Percentiles rank a stretch among this genome's conserved stretches.
These are phyloP conservation scores for Pachyrhynchus sulphureomaculatus DNA, from an alignment of 1,140 invertebrate genomes.

Conservation along the genomic window DNA sequence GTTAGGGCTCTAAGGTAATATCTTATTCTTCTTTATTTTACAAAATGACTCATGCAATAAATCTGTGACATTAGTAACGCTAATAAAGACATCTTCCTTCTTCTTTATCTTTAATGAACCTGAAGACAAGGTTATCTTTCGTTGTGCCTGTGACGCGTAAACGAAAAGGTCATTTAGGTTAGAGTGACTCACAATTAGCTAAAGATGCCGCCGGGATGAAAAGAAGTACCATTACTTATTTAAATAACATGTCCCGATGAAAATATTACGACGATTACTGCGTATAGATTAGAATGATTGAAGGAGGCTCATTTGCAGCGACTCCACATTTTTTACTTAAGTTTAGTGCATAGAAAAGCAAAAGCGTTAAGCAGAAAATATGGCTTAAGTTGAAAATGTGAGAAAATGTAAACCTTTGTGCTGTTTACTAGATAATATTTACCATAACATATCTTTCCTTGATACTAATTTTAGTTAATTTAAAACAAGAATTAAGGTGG, in stretches of 20 bases:
- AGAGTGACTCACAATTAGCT: constrained; percentile 26
- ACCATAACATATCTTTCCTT: no score
- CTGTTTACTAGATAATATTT: no score
- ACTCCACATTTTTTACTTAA: no score
- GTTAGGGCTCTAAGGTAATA: no score
- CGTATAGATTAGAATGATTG: not conserved
- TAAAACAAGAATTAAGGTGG: no score
- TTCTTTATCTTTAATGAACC: constrained; percentile 10
- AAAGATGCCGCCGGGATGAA: constrained; percentile 20
- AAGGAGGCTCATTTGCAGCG: no score
- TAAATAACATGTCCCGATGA: constrained; percentile 9
- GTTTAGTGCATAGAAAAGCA: no score
- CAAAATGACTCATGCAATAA: not conserved
- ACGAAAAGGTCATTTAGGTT: constrained; percentile 14
- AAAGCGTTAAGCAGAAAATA: no score
- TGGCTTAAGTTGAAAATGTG: no score
- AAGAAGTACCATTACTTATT: constrained; percentile 8
- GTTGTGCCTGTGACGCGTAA: constrained; percentile 12
- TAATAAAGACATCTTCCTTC: constrained; percentile 18
- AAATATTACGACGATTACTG: not conserved
- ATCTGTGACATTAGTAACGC: constrained; percentile 2
- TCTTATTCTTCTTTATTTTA: no score
- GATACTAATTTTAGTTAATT: no score
- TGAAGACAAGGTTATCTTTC: constrained; percentile 13
- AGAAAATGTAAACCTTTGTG: no score